Conservation (phyloP, 2,113 vertebrate genomes). For the Antechinus stuartii region DNA sequence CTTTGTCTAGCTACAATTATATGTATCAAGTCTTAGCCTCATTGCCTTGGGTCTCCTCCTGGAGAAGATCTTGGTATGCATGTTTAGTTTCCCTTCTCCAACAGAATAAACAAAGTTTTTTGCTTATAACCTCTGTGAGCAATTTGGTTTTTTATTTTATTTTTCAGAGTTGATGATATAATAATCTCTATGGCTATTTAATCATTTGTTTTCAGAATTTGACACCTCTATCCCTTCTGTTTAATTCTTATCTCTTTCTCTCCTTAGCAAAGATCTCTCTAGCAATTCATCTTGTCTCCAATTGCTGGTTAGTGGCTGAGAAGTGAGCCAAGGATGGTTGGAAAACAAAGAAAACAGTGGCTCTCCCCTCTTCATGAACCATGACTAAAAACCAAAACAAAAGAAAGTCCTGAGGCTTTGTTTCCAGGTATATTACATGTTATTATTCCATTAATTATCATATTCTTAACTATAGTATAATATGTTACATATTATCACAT, state of each 20-base stretch:
- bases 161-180: no score
- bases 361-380: neutral
- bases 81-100: neutral
- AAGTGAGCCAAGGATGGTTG: neutral
- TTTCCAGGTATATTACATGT: neutral
- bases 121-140: no score
- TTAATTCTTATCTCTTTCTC: neutral
- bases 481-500: neutral
- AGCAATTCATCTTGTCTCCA: neutral
- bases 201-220: no score
- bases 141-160: no score
- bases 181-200: no score
- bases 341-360: neutral
- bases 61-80: neutral
- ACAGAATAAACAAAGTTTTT: no score
- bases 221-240: neutral
- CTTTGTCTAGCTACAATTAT: neutral
- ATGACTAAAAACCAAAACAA: neutral
- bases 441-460: neutral
- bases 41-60: neutral
- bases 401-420: neutral
- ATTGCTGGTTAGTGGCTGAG: neutral
- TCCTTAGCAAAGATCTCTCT: neutral
- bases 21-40: neutral
- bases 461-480: neutral